Evolutionary conservation across 53 echinoderm and acorn worm genomes (phyloP), one percentile per base, ranked within the genome.

Genomic region (Holothuria leucospilota): DNA sequence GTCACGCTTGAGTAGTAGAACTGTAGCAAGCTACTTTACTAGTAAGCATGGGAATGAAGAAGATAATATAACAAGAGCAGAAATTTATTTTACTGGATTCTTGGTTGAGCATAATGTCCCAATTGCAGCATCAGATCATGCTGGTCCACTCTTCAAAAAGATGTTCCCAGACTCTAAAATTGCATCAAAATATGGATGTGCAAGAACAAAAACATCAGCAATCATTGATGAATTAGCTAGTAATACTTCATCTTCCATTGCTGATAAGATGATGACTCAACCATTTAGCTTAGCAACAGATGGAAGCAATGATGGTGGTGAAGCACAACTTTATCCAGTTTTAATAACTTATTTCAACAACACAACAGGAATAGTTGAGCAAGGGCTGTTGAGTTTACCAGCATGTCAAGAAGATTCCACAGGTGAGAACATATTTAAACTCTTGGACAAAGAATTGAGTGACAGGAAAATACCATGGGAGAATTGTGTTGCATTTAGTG

Each of bases 301-400:
- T 75, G 89, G 89, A 13, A 52, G 63, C 49, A 86, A 77, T 59
- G 86, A 86, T 63, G 63, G 62, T 77, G 86, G n/a, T 34, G 69
- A 83, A 30, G 83, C 56, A 61, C 83, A 88, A 62, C 71, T 88
- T 23, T 88, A 83, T 70, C 88, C 88, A 10, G 39, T 88, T 38
- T 83, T 83, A 40, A 29, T 88, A 20, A 58, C 16, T 12, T 88
- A 83, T 69, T 81, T 20, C 39, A 39, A 81, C 21, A 62, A 58
- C 23, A 49, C 49, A 11, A 11, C 34, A 77, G 89, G 85, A 59
- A 13, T 72, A 39, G 81, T 80, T 52, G 38, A 38, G 56, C 51
- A 86, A 77, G 78, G 51, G 68, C 69, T 90, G 71, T 62, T 90
- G 51, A 86, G 71, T 87, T 90, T 90, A 72, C 91, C 85, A 72